Conservation (phyloP, 2,797 vertebrate genomes). For the Lagorchestes hirsutus region DNA sequence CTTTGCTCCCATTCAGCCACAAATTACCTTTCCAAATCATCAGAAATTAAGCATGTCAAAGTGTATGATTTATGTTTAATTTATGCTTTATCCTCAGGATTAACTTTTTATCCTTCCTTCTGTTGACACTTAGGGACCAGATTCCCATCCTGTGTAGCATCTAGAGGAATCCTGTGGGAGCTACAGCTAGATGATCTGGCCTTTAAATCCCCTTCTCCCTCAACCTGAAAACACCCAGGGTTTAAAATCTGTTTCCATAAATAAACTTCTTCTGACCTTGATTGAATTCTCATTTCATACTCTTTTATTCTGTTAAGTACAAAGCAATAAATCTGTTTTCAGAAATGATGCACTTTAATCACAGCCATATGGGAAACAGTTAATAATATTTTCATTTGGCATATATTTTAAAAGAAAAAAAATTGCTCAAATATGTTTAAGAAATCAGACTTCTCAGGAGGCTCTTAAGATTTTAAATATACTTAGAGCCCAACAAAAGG, state of each 20-base stretch:
- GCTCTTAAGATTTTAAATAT: background rate
- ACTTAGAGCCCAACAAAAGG: background rate
- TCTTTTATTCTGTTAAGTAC: slow-evolving; percentile 8
- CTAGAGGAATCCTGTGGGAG: background rate
- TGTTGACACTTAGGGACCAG: background rate
- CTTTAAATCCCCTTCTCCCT: background rate
- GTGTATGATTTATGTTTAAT: slow-evolving; percentile 5
- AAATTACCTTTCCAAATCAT: slow-evolving; percentile 1
- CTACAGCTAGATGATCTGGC: background rate
- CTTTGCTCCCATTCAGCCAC: background rate
- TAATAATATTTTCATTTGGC: background rate
- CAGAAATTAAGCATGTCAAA: slow-evolving; percentile 18
- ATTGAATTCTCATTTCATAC: slow-evolving; percentile 4
- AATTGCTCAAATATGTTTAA: background rate
- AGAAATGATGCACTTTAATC: background rate
- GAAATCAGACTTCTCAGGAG: background rate
- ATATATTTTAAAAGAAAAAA: background rate
- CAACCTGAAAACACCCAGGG: background rate
- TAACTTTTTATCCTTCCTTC: slow-evolving; percentile 4
- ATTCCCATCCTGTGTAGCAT: background rate
- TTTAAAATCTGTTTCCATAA: background rate
- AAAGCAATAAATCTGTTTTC: background rate
- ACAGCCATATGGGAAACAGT: background rate
- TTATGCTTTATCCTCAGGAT: slow-evolving; percentile 22
- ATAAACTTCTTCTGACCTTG: slow-evolving; percentile 18